phyloP scores from a whole-genome alignment of 2,888 invertebrate genomes.

The Drosophila longiperda region DNA sequence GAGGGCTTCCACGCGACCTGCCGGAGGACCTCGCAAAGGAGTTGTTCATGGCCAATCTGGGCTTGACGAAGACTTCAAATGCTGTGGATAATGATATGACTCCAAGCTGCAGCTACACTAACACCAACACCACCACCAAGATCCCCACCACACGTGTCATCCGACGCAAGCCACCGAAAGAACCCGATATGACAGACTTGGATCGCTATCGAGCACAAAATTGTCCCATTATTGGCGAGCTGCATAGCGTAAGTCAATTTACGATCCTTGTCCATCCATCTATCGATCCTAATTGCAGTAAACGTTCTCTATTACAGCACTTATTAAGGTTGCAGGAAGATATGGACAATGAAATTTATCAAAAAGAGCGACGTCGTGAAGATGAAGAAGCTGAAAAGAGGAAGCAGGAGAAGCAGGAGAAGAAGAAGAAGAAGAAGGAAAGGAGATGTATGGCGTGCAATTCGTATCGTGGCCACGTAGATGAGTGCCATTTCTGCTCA shows the following conservation, averaged over 20 bases:
- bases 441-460: too few species aligned
- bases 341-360: too few species aligned
- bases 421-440: too few species aligned
- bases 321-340: not conserved
- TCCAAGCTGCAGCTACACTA: not conserved
- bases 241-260: not conserved
- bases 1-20: accelerated
- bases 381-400: too few species aligned
- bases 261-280: too few species aligned
- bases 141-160: not conserved
- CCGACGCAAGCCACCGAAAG: not conserved
- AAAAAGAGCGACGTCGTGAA: too few species aligned
- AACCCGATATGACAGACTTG: too few species aligned
- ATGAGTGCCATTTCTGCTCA: too few species aligned
- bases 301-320: not conserved
- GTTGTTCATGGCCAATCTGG: slow-evolving; percentile 30
- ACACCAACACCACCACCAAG: not conserved
- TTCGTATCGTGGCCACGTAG: too few species aligned
- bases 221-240: not conserved
- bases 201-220: not conserved
- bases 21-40: slow-evolving; percentile 4
- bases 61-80: not conserved
- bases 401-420: too few species aligned
- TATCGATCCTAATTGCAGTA: not conserved
- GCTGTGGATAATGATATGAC: not conserved